Conservation (phyloP, 2,113 vertebrate genomes). For the Electrona antarctica region DNA sequence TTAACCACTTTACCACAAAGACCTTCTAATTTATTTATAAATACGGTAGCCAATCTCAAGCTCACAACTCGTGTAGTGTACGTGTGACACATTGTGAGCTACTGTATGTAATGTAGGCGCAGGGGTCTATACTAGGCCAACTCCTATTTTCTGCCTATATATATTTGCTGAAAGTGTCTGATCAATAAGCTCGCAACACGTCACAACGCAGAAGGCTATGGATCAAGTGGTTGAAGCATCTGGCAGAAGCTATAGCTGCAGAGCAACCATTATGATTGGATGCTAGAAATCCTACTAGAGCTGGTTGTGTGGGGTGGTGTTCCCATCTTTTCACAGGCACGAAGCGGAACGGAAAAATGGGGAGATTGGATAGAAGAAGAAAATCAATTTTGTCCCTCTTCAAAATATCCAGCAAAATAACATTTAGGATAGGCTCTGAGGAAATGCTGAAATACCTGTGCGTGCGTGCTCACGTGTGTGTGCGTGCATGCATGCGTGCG, state of each 20-base stretch:
- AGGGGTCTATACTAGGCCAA: too few species aligned
- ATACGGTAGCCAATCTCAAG: too few species aligned
- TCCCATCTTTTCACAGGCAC: conserved; percentile 11
- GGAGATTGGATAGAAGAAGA: not conserved
- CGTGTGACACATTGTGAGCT: too few species aligned
- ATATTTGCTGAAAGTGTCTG: too few species aligned
- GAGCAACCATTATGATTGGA: conserved; percentile 36
- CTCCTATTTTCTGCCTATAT: too few species aligned
- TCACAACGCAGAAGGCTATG: too few species aligned
- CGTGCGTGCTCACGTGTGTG: too few species aligned
- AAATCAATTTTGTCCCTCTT: conserved; percentile 25
- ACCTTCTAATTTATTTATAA: too few species aligned
- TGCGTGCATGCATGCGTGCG: not conserved
- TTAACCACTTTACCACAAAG: too few species aligned
- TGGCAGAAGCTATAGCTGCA: conserved; percentile 32
- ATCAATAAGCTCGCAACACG: too few species aligned
- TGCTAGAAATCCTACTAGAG: conserved; percentile 29
- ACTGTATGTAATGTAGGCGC: too few species aligned
- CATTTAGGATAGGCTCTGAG: conserved; percentile 23
- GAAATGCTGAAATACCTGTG: not conserved
- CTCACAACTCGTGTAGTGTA: too few species aligned
- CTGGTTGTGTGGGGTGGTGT: conserved; percentile 12
- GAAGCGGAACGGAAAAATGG: conserved; percentile 14
- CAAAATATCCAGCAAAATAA: conserved; percentile 28
- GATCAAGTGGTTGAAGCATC: not conserved